These are phyloP conservation scores for Apamea anceps DNA, from an alignment of 2,888 invertebrate genomes.

Conservation along the genomic window DNA sequence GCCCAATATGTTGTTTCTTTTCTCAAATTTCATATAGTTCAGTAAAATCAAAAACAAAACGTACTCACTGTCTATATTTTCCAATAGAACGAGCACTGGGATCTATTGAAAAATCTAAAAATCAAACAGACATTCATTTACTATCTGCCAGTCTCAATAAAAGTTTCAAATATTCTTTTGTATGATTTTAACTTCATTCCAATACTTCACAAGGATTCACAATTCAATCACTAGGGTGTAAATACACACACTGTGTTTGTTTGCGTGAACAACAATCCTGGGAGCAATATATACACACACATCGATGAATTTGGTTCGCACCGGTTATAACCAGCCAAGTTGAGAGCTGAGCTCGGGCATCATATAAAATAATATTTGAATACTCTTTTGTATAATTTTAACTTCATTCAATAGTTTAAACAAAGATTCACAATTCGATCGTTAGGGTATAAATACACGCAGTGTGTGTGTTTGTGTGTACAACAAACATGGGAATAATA, in stretches of 20 bases:
- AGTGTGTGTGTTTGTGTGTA: not conserved
- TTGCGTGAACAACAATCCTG: conserved; percentile 1
- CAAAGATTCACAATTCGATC: conserved; percentile 3
- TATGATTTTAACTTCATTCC: not conserved
- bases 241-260: not conserved
- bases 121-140: conserved; percentile 30
- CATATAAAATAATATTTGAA: not conserved
- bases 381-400: conserved; percentile 11
- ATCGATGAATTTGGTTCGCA: conserved; percentile 5
- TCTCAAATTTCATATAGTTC: not conserved
- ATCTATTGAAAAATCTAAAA: conserved; percentile 12
- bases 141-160: conserved; percentile 27
- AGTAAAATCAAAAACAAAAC: not conserved
- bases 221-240: conserved; percentile 6
- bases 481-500: conserved; percentile 17
- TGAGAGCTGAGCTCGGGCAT: too few species aligned
- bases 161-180: conserved; percentile 18
- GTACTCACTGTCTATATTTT: conserved; percentile 5
- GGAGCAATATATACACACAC: conserved; percentile 9
- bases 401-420: not conserved
- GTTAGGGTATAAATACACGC: not conserved
- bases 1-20: not conserved
- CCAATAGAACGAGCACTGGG: not conserved
- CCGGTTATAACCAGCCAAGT: conserved; percentile 20
- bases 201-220: not conserved